Evolutionary conservation across 2,113 vertebrate genomes (phyloP), one percentile per base, ranked within the genome.

Genomic region (Psittacara wagleri): DNA sequence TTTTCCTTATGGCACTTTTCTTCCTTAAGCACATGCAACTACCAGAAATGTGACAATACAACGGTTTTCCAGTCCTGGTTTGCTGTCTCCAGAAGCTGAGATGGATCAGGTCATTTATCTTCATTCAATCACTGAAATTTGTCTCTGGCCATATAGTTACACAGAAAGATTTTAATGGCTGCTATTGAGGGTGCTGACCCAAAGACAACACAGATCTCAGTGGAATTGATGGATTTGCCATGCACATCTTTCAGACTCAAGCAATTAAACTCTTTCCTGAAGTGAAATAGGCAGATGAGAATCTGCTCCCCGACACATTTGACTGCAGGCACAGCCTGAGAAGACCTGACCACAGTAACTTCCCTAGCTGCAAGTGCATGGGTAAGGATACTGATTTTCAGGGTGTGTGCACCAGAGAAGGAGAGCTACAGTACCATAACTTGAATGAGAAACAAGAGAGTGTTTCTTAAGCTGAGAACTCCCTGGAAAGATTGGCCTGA

Each of bases 41-140:
- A 81, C 80, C 48, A 84, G 61, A 86, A 88, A 69, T 51, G 55
- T 90, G 64, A 78, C 61, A 88, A 43, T 62, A 37, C 78, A 64
- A 64, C 48, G 29, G 48, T 55, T 93, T 90, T 52, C 55, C 27
- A 33, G 86, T 88, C 92, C 52, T 84, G 52, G 80, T 86, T 94
- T 96, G 86, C 66, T 94, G 83, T 90, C 29, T 93, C 27, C 77
- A 90, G 76, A 88, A 88, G 57, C 92, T 95, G 66, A 86, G 86
- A 64, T 86, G 57, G 69, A 94, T 86, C 69, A 28, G 80, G 62
- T 86, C 10, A 68, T 95, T 94, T 82, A 68, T 93, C 88, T 95
- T 92, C 61, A 75, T 96, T 81, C 76, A 68, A 37, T 76, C 2
- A 2, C 54, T 76, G 83, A 76, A 75, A 73, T 92, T 90, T 86